phyloP scores from a whole-genome alignment of 2,113 vertebrate species.

The Dipodomys merriami region DNA sequence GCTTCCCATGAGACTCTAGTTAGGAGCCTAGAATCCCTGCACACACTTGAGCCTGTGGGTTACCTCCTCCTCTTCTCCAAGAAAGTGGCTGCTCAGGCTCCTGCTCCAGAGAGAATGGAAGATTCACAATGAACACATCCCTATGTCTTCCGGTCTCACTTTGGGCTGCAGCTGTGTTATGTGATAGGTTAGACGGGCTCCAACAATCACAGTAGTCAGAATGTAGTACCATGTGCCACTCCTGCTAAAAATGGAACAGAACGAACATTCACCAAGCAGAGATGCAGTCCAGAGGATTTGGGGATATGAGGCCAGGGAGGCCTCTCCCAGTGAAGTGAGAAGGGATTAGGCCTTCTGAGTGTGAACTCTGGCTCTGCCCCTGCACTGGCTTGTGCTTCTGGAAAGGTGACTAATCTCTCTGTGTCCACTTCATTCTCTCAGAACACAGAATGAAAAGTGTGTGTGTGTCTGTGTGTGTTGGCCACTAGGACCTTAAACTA shows the following conservation, averaged over 20 bases:
- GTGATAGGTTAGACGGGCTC: background rate
- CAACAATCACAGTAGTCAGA: background rate
- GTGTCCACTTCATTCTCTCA: conserved; percentile 1
- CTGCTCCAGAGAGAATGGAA: background rate
- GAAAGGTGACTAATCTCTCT: background rate
- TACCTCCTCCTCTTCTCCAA: background rate
- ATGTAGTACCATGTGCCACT: background rate
- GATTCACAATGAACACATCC: background rate
- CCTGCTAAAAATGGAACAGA: background rate
- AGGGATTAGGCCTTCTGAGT: background rate
- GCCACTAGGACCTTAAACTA: too few relatives aligned
- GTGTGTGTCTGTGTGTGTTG: too few relatives aligned
- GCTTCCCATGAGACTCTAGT: background rate
- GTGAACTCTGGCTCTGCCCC: background rate
- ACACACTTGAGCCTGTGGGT: background rate
- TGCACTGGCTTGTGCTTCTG: background rate
- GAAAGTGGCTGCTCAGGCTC: background rate
- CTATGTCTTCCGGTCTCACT: background rate
- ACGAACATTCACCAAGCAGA: background rate
- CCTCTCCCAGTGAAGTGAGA: background rate
- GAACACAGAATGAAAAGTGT: background rate
- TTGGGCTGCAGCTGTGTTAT: background rate
- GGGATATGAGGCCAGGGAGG: background rate
- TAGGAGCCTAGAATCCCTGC: conserved; percentile 23
- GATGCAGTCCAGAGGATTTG: background rate